Base-by-base conservation (phyloP, 2,888 invertebrate genomes). In the Chaetoderma sp. region DNA sequence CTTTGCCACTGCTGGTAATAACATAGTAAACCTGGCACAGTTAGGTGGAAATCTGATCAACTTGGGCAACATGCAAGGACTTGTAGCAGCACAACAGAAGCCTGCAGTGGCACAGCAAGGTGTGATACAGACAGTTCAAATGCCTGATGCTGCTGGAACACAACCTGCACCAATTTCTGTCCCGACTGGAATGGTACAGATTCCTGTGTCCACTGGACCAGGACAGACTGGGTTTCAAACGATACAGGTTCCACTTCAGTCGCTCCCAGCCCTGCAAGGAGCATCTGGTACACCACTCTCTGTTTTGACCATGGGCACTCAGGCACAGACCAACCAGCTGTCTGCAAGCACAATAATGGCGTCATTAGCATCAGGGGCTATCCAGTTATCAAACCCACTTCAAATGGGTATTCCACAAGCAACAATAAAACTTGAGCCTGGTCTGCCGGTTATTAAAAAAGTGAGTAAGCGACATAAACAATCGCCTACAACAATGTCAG, bases 211-310 rank as follows among this genome's bases (percentile, higher is more conserved):
- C 55, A 91, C 93, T 60, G 89, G 91, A 36, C 93, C 93, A 85
- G 97, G 97, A 0, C 96, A 97, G 87, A 96, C 97, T 0, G 92
- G 97, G 65, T 94, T 95, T 86, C 97, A 98, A 86, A 96, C 97
- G 0, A 93, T 98, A 0, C 96, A 97, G 85, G 92, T 98, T 78
- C 97, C 97, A 0, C 90, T 96, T 21, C 96, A 96, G 86, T 91
- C 94, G 47, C 88, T 92, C 47, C 79, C 82, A 16, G 88, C 90
- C 0, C 32, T 68, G 6, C 78, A 74, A 60, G 23, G 33, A 6
- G 42, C 50, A 21, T 60, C 61, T 10, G 42, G 18, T 27, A 18
- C 39, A 28, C n/a, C n/a, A n/a, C n/a, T n/a, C n/a, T n/a, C n/a
- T n/a, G n/a, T n/a, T n/a, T n/a, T n/a, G n/a, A n/a, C n/a, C n/a